These are phyloP conservation scores for Hyposoter dolosus DNA, from an alignment of 2,888 invertebrate genomes.

Conservation along the genomic window DNA sequence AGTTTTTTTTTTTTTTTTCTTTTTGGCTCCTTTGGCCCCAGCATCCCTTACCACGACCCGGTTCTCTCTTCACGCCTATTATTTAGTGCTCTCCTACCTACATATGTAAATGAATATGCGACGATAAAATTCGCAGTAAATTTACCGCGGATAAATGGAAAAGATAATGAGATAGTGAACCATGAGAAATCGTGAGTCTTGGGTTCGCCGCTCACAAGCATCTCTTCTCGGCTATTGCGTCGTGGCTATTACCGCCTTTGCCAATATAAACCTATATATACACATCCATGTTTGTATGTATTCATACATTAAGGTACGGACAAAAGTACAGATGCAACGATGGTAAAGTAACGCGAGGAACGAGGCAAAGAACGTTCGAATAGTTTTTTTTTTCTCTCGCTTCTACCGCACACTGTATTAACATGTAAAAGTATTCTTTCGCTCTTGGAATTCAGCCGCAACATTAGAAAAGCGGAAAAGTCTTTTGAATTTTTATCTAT, in stretches of 20 bases:
- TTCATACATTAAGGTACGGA: not conserved
- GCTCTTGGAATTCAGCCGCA: constrained; percentile 11
- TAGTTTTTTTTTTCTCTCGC: not conserved
- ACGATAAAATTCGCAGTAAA: constrained; percentile 45
- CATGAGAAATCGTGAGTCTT: constrained; percentile 60
- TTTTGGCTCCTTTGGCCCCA: too few species aligned
- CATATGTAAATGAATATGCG: not conserved
- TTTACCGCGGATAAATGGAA: constrained; percentile 63
- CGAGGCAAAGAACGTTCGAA: not conserved
- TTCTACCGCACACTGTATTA: constrained; percentile 3
- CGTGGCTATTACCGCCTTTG: constrained; percentile 39
- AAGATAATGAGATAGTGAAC: constrained; percentile 64
- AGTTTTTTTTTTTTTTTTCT: too few species aligned
- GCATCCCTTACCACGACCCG: too few species aligned
- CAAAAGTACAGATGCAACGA: constrained; percentile 10
- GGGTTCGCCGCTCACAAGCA: constrained; percentile 20
- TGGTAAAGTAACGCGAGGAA: not conserved
- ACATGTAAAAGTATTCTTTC: constrained; percentile 4
- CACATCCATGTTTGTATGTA: not conserved
- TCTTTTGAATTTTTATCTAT: not conserved
- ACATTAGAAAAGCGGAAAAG: not conserved
- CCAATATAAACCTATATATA: not conserved
- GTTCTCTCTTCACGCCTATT: not conserved
- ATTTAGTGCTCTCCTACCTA: not conserved
- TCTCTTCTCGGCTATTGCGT: constrained; percentile 27